A percentile compares a stretch with the other conserved stretches of the same genome.
Conservation (phyloP, 2,113 vertebrate species). For the Elanoides forficatus region DNA sequence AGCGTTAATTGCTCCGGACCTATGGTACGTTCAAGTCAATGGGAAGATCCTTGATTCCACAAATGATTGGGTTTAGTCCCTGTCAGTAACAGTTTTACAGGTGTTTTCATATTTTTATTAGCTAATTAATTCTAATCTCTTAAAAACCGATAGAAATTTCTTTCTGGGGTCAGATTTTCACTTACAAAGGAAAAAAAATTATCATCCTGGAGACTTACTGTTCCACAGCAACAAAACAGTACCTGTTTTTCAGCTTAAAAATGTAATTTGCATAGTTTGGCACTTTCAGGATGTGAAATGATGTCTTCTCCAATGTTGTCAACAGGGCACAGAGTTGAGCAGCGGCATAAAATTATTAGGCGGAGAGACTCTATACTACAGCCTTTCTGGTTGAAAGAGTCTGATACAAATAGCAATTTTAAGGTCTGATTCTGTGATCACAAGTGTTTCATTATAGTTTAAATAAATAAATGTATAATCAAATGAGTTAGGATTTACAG, state of each 20-base stretch:
- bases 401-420: neutral
- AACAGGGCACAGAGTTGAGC: neutral
- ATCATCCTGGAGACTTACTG: neutral
- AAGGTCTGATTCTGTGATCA: neutral
- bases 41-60: neutral
- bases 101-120: neutral
- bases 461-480: slow-evolving; percentile 5
- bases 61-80: neutral
- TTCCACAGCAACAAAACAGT: neutral
- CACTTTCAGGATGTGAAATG: neutral
- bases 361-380: neutral
- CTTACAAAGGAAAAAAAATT: neutral
- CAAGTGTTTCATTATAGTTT: neutral
- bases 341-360: neutral
- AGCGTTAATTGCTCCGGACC: neutral
- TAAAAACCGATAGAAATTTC: neutral
- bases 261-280: neutral
- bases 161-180: neutral
- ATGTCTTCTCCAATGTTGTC: neutral
- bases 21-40: neutral
- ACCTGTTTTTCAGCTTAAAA: neutral
- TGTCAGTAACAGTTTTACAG: neutral
- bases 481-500: neutral
- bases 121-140: neutral
- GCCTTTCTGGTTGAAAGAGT: neutral